Conservation (phyloP, 2,888 invertebrate species). For the Seira ritae region DNA sequence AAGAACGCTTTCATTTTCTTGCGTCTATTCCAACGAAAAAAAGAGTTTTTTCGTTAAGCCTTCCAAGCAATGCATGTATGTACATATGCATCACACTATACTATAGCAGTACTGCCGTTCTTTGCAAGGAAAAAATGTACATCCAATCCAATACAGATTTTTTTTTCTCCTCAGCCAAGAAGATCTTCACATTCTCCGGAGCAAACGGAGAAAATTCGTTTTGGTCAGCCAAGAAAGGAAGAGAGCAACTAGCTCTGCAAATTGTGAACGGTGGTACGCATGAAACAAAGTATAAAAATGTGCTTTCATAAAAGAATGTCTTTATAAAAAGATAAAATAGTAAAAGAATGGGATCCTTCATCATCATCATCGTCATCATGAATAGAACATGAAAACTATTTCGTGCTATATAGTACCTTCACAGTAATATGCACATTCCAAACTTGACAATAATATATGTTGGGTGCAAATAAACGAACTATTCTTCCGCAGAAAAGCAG, state of each 20-base stretch:
- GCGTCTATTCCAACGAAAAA: slow-evolving; percentile 56
- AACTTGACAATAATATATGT: slow-evolving; percentile 21
- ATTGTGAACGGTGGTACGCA: no score
- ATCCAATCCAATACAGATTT: slow-evolving; percentile 3
- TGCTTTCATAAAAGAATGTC: not conserved
- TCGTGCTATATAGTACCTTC: not conserved
- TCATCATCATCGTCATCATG: no score
- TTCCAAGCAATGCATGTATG: no score
- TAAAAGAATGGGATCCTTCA: slow-evolving; percentile 29
- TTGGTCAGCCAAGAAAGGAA: slow-evolving; percentile 52
- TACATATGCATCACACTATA: not conserved
- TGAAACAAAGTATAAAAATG: not conserved
- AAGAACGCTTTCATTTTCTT: slow-evolving; percentile 60
- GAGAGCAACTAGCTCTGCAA: not conserved
- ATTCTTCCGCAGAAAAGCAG: slow-evolving; percentile 9
- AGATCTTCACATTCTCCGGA: slow-evolving; percentile 48
- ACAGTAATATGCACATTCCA: slow-evolving; percentile 35
- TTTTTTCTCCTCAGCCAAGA: slow-evolving; percentile 31
- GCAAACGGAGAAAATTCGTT: slow-evolving; percentile 60
- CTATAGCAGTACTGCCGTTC: not conserved
- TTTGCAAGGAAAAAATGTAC: not conserved
- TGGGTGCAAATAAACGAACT: not conserved
- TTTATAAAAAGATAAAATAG: slow-evolving; percentile 18
- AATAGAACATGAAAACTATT: not conserved
- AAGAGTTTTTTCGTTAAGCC: no score